Evolutionary conservation across 2,113 vertebrate genomes (phyloP).

Genomic region (Thunnus maccoyii): DNA sequence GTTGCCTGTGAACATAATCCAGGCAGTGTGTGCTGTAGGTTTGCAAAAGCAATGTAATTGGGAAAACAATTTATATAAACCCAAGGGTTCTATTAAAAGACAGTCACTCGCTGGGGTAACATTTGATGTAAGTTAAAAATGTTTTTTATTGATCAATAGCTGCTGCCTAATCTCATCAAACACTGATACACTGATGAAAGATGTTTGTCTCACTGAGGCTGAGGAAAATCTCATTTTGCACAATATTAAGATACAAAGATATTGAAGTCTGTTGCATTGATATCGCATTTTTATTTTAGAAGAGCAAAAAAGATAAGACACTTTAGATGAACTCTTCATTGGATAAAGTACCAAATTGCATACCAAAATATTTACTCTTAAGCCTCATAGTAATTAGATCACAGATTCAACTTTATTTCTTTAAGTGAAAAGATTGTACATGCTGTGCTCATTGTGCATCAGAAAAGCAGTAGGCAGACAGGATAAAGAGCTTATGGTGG

Average conservation of each 20-base stretch:
- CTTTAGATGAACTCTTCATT: slow-evolving; percentile 4
- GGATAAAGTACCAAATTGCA: neutral
- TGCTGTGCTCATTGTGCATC: neutral
- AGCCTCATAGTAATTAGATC: neutral
- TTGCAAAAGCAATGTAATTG: no score
- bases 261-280: neutral
- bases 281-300: neutral
- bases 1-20: no score
- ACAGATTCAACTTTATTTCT: neutral
- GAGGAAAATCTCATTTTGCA: neutral
- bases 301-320: neutral
- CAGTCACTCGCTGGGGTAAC: neutral
- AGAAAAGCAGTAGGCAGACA: slow-evolving; percentile 20
- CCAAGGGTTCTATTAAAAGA: no score
- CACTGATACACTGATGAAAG: neutral
- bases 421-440: neutral
- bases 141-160: slow-evolving; percentile 15
- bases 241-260: neutral
- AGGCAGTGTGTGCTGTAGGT: no score
- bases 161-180: neutral
- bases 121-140: neutral
- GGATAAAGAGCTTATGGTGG: neutral
- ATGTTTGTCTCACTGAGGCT: neutral
- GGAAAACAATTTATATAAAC: no score
- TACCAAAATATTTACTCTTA: neutral